These are phyloP conservation scores for Acropora tenuis DNA, from an alignment of 64 coral and sea anemone genomes.

Conservation along the genomic window DNA sequence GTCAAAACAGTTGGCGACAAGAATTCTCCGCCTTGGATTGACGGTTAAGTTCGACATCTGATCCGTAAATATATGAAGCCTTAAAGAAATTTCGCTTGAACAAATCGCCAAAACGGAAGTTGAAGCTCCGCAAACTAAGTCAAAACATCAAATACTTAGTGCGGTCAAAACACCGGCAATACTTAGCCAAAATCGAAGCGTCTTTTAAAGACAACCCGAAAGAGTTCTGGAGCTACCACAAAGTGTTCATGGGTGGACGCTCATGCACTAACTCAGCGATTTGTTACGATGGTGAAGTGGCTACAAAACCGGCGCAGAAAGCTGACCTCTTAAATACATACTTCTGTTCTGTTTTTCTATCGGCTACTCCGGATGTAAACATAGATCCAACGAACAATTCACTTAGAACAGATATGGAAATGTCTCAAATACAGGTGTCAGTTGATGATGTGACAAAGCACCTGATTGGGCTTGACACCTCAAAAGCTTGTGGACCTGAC, in stretches of 20 bases:
- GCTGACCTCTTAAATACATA: constrained; percentile 57
- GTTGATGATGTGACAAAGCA: too few relatives aligned
- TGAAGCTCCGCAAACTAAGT: too few relatives aligned
- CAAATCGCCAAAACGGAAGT: neutral
- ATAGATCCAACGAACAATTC: too few relatives aligned
- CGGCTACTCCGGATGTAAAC: too few relatives aligned
- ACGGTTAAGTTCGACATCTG: too few relatives aligned
- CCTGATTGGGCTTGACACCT: too few relatives aligned
- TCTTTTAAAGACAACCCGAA: too few relatives aligned
- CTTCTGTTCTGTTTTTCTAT: constrained; percentile 39
- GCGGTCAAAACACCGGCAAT: too few relatives aligned
- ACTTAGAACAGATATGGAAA: neutral
- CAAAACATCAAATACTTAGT: too few relatives aligned
- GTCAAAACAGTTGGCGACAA: constrained; percentile 49
- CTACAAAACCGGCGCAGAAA: constrained; percentile 34
- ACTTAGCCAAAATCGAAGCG: too few relatives aligned
- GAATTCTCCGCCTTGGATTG: constrained; percentile 32
- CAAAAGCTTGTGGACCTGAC: too few relatives aligned
- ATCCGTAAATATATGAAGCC: too few relatives aligned
- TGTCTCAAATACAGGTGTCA: neutral
- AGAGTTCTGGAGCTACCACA: constrained; percentile 42
- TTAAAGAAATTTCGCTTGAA: constrained; percentile 44
- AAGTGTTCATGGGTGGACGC: constrained; percentile 20
- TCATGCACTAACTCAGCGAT: neutral
- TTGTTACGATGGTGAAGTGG: neutral